Base-by-base conservation (phyloP, 2,113 vertebrate genomes). In the Oreochromis spilurus region DNA sequence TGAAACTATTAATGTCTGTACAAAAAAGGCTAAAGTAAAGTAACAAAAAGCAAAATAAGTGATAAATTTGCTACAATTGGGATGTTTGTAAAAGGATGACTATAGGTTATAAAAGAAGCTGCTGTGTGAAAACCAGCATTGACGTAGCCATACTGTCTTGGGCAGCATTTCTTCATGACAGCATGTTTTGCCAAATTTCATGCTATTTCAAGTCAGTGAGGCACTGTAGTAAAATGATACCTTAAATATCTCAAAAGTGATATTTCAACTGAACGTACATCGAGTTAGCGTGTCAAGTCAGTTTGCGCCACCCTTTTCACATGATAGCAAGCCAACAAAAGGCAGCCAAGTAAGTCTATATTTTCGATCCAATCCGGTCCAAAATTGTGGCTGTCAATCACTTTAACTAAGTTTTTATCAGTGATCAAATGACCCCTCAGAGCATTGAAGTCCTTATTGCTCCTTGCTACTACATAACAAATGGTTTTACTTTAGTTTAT, bases 361-460 rank as follows among this genome's bases (percentile, higher is more conserved):
- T 91, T 87, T 88, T 26, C n/a, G 16, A 36, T 43, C 3, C 5
- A 50, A 5, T 26, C 3, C 6, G 24, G 11, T 88, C 82, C 67
- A 70, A 86, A 86, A 19, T 38, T 84, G 65, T 62, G 50, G 16
- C 79, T 10, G 58, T 88, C 91, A 92, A 87, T 91, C 86, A 90
- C 45, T 88, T 84, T 6, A 62, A 79, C 50, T 81, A 79, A 88
- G 65, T 54, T 79, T 75, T 84, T 81, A 79, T 57, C 62, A 45
- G 24, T 21, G 45, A 70, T 84, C 48, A 90, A 91, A 84, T 87
- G 52, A n/a, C 70, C 75, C 12, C 6, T 77, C 10, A 31, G 36
- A 60, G 53, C 65, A 58, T 53, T 77, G 65, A 88, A 83, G 4
- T 4, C 4, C 16, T 26, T 54, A 77, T 75, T 57, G 38, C 77